Conservation (phyloP, 2,797 vertebrate species). For the Buceros bicornis region DNA sequence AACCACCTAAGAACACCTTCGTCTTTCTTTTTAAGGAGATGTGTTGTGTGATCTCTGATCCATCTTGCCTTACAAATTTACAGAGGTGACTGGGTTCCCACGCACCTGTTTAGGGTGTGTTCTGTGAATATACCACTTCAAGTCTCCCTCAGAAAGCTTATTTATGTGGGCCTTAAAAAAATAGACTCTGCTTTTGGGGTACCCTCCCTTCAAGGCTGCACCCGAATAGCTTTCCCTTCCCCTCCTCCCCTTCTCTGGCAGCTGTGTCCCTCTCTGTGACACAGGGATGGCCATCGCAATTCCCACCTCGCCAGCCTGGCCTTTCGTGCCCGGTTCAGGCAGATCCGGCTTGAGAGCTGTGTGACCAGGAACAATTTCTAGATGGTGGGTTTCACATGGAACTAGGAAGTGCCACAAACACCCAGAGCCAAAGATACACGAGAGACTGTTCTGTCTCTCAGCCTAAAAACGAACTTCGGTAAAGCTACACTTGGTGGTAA, state of each 20-base stretch:
- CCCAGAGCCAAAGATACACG: neutral
- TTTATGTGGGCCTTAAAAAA: neutral
- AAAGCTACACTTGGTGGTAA: neutral
- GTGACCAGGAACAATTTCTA: neutral
- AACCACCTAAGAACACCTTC: neutral
- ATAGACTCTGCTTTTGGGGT: neutral
- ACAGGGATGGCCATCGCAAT: neutral
- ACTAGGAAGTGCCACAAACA: neutral
- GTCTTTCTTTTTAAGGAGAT: neutral
- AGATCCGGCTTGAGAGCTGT: neutral
- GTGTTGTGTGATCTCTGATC: neutral
- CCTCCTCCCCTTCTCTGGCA: neutral
- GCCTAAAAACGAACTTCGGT: neutral
- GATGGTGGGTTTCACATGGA: neutral
- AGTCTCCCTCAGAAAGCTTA: neutral
- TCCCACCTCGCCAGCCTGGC: neutral
- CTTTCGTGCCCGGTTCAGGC: rapidly evolving
- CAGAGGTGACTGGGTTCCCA: rapidly evolving
- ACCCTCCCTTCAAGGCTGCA: neutral
- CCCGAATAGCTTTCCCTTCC: neutral
- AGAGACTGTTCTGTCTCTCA: neutral
- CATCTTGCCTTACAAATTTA: neutral
- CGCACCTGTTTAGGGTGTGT: neutral
- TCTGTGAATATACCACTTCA: rapidly evolving
- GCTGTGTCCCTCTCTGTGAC: neutral